Conservation (phyloP, 2,113 vertebrate species). For the Laterallus jamaicensis region DNA sequence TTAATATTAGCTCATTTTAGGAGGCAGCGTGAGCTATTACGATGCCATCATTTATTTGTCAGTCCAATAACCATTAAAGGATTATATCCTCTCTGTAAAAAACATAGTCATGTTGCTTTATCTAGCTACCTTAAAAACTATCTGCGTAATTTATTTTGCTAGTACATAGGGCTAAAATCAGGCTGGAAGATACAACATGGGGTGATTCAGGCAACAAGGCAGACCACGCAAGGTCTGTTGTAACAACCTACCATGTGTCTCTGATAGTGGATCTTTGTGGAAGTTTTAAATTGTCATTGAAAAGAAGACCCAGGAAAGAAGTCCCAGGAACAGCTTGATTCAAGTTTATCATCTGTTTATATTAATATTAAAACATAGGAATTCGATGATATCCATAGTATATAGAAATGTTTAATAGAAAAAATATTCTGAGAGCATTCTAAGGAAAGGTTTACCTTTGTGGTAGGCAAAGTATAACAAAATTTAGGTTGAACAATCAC, state of each 20-base stretch:
- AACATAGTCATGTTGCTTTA: accelerated
- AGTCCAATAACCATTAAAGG: background rate
- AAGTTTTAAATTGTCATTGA: background rate
- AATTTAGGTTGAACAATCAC: no score
- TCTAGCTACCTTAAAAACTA: background rate
- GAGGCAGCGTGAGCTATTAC: background rate
- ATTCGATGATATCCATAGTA: no score
- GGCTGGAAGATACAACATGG: background rate
- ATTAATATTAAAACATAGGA: no score
- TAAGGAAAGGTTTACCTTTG: no score
- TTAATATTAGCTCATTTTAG: no score
- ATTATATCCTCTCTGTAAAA: background rate
- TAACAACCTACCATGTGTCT: background rate
- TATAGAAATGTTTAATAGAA: no score
- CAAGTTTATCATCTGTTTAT: background rate
- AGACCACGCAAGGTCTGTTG: background rate
- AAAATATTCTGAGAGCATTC: no score
- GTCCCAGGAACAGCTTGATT: background rate
- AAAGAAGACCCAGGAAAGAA: background rate
- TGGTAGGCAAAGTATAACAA: no score
- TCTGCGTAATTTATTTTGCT: background rate
- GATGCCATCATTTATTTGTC: background rate
- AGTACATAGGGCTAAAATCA: background rate
- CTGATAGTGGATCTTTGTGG: background rate
- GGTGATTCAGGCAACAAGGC: background rate